Conservation (phyloP, 2,113 vertebrate species). For the Ellobius talpinus region DNA sequence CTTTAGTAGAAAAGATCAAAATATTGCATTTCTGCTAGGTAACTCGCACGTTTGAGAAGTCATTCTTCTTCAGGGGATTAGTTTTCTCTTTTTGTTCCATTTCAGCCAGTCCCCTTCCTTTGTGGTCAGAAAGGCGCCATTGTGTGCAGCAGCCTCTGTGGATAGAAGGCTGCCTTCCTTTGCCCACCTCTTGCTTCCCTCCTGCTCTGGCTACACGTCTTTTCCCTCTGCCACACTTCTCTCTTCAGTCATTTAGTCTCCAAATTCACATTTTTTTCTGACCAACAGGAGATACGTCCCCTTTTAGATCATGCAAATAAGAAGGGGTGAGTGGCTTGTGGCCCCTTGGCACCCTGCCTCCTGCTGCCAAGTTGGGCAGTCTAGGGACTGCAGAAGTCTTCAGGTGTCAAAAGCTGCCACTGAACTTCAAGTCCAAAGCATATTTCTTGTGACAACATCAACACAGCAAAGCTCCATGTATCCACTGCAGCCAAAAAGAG, state of each 20-base stretch:
- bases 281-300: not conserved
- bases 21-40: constrained; percentile 52
- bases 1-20: constrained; percentile 64
- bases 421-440: not conserved
- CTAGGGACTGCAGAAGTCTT: not conserved
- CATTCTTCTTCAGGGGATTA: constrained; percentile 33
- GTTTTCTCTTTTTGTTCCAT: constrained; percentile 48
- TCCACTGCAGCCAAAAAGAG: not conserved
- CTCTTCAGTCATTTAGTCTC: not conserved
- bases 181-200: not conserved
- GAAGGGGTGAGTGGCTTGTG: not conserved
- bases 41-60: constrained; percentile 49
- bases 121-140: not conserved
- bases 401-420: not conserved
- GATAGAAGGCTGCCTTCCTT: not conserved
- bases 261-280: not conserved
- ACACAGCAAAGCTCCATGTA: not conserved
- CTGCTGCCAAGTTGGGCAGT: not conserved
- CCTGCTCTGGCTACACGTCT: not conserved
- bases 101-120: not conserved
- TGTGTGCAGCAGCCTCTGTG: not conserved
- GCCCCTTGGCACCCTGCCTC: not conserved
- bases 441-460: not conserved
- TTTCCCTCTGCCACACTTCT: not conserved
- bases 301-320: not conserved